Conservation (phyloP, 2,113 vertebrate genomes). For the Scomber scombrus region DNA sequence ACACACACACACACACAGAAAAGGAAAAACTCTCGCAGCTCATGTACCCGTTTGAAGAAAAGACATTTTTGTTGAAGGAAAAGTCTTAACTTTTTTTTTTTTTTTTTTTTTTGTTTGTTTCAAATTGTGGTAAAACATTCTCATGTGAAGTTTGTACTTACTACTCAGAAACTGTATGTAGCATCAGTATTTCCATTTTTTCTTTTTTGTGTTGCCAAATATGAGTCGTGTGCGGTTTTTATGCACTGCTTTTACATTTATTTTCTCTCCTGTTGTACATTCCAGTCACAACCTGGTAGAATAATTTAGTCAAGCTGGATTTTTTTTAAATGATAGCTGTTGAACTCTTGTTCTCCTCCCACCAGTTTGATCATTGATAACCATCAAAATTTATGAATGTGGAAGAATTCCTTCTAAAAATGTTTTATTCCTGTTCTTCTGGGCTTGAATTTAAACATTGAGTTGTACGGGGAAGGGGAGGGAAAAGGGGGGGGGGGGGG, state of each 20-base stretch:
- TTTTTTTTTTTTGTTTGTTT: slow-evolving; percentile 48
- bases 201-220: slow-evolving; percentile 84
- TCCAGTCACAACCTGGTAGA: slow-evolving; percentile 75
- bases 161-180: slow-evolving; percentile 79
- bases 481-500: slow-evolving; percentile 18
- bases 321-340: slow-evolving; percentile 58
- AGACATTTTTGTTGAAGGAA: slow-evolving; percentile 83
- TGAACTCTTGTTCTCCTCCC: slow-evolving; percentile 43
- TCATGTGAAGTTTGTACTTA: slow-evolving; percentile 80
- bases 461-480: slow-evolving; percentile 33
- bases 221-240: slow-evolving; percentile 71
- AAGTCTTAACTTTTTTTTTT: slow-evolving; percentile 72
- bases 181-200: slow-evolving; percentile 84
- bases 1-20: slow-evolving; percentile 42
- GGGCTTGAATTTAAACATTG: slow-evolving; percentile 58
- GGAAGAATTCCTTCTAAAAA: slow-evolving; percentile 64
- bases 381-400: slow-evolving; percentile 76
- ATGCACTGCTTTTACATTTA: slow-evolving; percentile 75
- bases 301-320: slow-evolving; percentile 64
- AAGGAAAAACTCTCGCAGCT: slow-evolving; percentile 71
- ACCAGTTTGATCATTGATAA: slow-evolving; percentile 63
- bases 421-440: slow-evolving; percentile 63
- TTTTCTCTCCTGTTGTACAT: slow-evolving; percentile 76
- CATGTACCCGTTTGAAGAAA: slow-evolving; percentile 82
- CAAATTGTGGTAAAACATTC: slow-evolving; percentile 77